These are phyloP conservation scores for Mus pahari DNA, from an alignment of 2,113 vertebrate genomes.

Conservation along the genomic window DNA sequence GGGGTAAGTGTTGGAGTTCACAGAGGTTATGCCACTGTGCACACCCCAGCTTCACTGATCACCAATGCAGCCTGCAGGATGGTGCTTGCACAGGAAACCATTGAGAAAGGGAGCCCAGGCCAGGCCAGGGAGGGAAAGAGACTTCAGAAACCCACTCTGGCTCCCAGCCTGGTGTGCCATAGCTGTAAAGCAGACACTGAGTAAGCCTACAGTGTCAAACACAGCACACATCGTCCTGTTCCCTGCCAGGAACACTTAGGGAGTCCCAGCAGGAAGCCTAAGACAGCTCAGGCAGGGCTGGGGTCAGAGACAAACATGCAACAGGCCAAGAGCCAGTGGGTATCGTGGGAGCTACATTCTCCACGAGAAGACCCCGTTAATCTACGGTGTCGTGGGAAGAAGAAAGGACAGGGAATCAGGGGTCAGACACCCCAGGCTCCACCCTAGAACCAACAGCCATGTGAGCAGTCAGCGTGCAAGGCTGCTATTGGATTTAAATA, in stretches of 20 bases:
- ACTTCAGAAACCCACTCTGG: neutral
- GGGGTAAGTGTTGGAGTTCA: neutral
- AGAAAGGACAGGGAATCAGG: too few relatives aligned
- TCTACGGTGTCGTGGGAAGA: neutral
- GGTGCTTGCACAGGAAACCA: neutral
- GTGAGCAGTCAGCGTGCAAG: neutral
- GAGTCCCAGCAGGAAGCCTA: neutral
- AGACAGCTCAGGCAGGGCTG: neutral
- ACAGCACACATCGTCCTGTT: neutral
- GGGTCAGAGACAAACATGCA: neutral
- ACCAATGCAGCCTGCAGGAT: too few relatives aligned
- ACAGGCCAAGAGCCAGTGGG: neutral
- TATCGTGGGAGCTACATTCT: neutral
- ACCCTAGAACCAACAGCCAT: neutral
- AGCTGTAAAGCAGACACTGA: rapidly evolving
- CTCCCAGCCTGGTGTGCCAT: rapidly evolving
- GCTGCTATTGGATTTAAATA: neutral
- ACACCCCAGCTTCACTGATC: rapidly evolving
- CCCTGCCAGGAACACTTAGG: neutral
- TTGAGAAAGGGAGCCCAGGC: rapidly evolving
- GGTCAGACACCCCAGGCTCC: too few relatives aligned
- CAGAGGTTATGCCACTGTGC: neutral
- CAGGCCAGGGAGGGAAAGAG: neutral
- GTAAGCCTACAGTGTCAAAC: neutral
- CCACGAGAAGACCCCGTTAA: neutral